Conservation (phyloP, 2,113 vertebrate species). For the Columba janthina region DNA sequence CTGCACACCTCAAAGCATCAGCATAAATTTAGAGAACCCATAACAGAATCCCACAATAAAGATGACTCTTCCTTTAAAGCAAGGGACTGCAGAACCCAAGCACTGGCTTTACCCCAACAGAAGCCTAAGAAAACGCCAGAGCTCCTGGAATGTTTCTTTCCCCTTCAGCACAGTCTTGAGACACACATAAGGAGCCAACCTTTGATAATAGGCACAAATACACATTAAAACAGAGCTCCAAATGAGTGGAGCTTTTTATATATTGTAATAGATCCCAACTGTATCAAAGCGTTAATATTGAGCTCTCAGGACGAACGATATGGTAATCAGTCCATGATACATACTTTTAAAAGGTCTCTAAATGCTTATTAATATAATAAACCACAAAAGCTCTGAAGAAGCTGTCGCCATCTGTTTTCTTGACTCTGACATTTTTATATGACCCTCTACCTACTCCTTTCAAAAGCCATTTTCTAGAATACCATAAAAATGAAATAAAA, state of each 20-base stretch:
- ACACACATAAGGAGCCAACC: not conserved
- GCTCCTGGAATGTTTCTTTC: not conserved
- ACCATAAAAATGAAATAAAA: not conserved
- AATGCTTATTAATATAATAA: not conserved
- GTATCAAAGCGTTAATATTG: not conserved
- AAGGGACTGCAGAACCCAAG: not conserved
- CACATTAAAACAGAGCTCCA: not conserved
- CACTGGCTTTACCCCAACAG: not conserved
- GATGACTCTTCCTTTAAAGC: not conserved
- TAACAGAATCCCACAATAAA: not conserved
- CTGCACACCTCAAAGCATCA: not conserved
- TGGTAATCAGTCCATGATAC: not conserved
- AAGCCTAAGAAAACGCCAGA: not conserved
- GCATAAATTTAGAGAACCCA: not conserved
- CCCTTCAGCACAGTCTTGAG: not conserved
- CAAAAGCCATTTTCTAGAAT: not conserved
- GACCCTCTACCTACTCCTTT: not conserved
- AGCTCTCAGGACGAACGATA: constrained; percentile 5
- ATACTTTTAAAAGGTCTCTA: constrained; percentile 29
- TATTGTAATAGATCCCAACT: constrained; percentile 14
- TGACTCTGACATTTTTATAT: not conserved
- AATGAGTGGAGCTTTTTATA: constrained; percentile 9
- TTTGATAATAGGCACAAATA: not conserved
- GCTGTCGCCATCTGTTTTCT: constrained; percentile 12
- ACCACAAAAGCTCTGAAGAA: constrained; percentile 2